Percentiles rank a stretch among this genome's conserved stretches.
Evolutionary conservation across 2,797 vertebrate genomes (phyloP).

Genomic region (Thamnophis elegans): DNA sequence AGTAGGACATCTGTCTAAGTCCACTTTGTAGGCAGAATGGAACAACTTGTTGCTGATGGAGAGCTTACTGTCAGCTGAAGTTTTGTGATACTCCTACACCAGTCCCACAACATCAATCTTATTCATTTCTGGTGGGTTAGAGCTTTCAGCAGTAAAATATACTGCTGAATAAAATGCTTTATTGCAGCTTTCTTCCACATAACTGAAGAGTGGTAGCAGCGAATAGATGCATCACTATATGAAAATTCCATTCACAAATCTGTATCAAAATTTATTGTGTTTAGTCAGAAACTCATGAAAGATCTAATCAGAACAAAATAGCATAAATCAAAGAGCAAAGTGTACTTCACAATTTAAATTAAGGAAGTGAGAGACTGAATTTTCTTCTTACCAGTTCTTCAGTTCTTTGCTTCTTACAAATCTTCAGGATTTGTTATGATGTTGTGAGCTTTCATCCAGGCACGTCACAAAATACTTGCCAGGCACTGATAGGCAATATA

Average conservation of each 20-base stretch:
- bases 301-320: conserved; percentile 9
- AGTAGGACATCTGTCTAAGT: neutral
- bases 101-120: neutral
- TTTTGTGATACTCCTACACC: neutral
- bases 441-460: neutral
- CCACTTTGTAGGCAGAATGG: neutral
- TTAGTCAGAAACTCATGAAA: neutral
- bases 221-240: neutral
- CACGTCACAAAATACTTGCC: neutral
- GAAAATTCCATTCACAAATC: neutral
- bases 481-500: neutral
- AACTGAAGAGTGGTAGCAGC: neutral
- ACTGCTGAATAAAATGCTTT: conserved; percentile 3
- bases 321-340: neutral
- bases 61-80: neutral
- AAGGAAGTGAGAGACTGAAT: neutral
- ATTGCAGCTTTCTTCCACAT: neutral
- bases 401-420: neutral
- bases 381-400: neutral
- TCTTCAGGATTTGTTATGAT: neutral
- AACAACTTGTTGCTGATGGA: neutral
- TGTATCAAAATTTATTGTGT: neutral
- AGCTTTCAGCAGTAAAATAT: neutral
- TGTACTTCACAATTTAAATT: conserved; percentile 2
- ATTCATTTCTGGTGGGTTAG: neutral